Evolutionary conservation across 2,113 vertebrate species (phyloP), one percentile per base, ranked within the genome.

Genomic region (Verasper variegatus): DNA sequence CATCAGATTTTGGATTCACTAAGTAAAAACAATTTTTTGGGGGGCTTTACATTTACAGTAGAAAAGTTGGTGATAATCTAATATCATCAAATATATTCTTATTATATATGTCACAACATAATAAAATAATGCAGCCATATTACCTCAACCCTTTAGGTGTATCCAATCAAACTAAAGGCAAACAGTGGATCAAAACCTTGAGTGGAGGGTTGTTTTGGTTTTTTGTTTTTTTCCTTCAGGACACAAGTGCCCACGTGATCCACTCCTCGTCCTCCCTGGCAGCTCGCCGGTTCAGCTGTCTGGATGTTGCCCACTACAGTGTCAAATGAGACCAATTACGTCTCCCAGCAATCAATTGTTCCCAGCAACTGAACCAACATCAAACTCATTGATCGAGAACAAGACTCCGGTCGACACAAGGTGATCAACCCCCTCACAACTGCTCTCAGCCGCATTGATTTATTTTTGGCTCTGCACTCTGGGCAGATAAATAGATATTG

Each of bases 361-460:
- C 86, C 85, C 90, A 93, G 92, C 86, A 86, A 91, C 87, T 89
- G 88, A 85, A 92, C 86, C 92, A 84, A 94, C 91, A 92, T 94
- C 92, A 94, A 94, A 91, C 89, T 81, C 92, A 94, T 92, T 84
- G 93, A 95, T 93, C 86, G 84, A 88, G 89, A 88, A 89, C 83
- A 80, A 85, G 84, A 84, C 89, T 92, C 84, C 69, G 54, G 86
- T 82, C 75, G 79, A 84, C 80, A 81, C 89, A 90, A 94, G 92
- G 89, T 89, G 91, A 93, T 93, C 92, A 94, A 91, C 90, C 86
- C 90, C 84, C 87, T 90, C 81, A 79, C 86, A 88, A 90, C 89
- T 87, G 68, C 85, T 90, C 88, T 88, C 73, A 84, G 87, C 71
- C 52, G n/a, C 88, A 94, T 95, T 18, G 93, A 95, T 93, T 87